Conservation (phyloP, 1,140 invertebrate species). For the Ctenoplectra terminalis region DNA sequence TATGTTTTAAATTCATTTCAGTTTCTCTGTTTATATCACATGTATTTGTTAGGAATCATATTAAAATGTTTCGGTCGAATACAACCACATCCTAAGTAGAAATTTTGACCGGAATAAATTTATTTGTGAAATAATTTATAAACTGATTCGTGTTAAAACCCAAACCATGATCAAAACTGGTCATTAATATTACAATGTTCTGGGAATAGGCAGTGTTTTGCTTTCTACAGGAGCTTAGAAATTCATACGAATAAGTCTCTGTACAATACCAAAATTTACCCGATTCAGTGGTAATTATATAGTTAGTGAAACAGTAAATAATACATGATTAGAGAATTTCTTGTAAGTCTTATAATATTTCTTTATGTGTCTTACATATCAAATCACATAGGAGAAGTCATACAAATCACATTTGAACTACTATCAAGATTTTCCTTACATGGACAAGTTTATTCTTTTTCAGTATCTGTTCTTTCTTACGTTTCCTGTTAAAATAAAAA, state of each 20-base stretch:
- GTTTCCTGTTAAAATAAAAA: constrained; percentile 44
- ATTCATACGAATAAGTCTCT: constrained; percentile 56
- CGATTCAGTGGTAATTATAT: constrained; percentile 32
- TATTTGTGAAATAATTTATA: constrained; percentile 49
- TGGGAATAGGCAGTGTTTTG: constrained; percentile 64
- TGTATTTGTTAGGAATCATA: constrained; percentile 21
- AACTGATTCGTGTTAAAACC: constrained; percentile 27
- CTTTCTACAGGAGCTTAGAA: constrained; percentile 58
- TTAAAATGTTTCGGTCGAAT: constrained; percentile 43
- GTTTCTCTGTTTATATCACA: constrained; percentile 39
- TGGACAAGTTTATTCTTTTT: constrained; percentile 1
- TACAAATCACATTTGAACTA: constrained; percentile 36
- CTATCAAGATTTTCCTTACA: constrained; percentile 17
- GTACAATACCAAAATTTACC: constrained; percentile 51
- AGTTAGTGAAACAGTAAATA: constrained; percentile 47
- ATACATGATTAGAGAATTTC: constrained; percentile 35
- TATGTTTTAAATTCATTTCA: neutral
- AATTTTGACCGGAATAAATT: constrained; percentile 58
- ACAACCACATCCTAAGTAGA: constrained; percentile 57
- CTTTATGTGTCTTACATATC: constrained; percentile 9
- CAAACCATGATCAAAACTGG: constrained; percentile 49
- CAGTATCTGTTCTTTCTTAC: constrained; percentile 4
- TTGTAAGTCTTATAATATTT: constrained; percentile 19
- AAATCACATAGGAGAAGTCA: constrained; percentile 7
- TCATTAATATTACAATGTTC: constrained; percentile 58